Percentiles rank a stretch among this genome's conserved stretches.
phyloP scores from a whole-genome alignment of 92 coral and sea anemone species.

The Plumapathes pennacea region DNA sequence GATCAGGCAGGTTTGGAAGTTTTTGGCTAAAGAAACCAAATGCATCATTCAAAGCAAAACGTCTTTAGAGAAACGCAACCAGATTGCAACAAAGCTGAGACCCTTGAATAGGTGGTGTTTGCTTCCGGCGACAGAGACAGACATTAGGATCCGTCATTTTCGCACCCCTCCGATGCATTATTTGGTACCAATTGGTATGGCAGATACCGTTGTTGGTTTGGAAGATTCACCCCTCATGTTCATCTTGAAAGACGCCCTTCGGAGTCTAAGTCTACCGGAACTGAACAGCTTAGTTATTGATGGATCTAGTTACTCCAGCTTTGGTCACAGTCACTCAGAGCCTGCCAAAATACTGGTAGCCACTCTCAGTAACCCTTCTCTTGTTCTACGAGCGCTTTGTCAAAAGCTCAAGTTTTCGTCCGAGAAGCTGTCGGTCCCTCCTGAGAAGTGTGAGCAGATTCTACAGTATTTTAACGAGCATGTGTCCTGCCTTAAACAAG shows the following conservation, averaged over 20 bases:
- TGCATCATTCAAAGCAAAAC: not conserved
- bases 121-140: slow-evolving; percentile 44
- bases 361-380: slow-evolving; percentile 29
- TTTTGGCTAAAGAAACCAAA: slow-evolving; percentile 4
- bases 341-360: slow-evolving; percentile 38
- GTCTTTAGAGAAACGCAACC: not conserved
- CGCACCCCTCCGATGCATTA: slow-evolving; percentile 2
- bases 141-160: no score
- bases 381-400: slow-evolving; percentile 30
- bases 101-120: slow-evolving; percentile 53
- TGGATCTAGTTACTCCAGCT: no score
- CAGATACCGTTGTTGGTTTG: slow-evolving; percentile 42
- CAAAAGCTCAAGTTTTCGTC: no score
- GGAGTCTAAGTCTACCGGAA: slow-evolving; percentile 42
- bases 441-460: not conserved
- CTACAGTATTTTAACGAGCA: slow-evolving; percentile 38
- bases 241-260: not conserved
- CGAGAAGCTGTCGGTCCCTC: no score
- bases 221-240: not conserved
- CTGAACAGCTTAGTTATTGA: slow-evolving; percentile 14
- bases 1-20: slow-evolving; percentile 51
- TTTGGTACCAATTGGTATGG: slow-evolving; percentile 41
- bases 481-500: not conserved
- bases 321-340: not conserved
- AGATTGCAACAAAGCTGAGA: not conserved